Evolutionary conservation across 92 coral and sea anemone genomes (phyloP).

Genomic region (Palythoa caribaeorum): DNA sequence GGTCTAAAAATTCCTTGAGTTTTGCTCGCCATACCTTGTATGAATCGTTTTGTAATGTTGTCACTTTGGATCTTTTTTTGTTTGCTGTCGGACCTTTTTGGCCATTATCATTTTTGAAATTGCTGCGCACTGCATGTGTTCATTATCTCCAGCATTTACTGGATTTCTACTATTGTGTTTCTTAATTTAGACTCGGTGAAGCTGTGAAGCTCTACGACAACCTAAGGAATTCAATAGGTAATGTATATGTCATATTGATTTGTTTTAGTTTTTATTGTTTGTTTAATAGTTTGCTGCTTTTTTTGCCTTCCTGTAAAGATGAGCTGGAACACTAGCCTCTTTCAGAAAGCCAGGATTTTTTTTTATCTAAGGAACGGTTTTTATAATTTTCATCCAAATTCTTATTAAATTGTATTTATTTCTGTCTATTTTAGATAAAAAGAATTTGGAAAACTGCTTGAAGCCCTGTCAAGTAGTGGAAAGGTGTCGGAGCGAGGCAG

Average conservation of each 20-base stretch:
- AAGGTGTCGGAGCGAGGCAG: slow-evolving; percentile 23
- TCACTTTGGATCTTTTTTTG: too few species aligned
- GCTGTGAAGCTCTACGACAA: slow-evolving; percentile 25
- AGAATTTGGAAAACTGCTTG: slow-evolving; percentile 31
- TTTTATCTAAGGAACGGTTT: not conserved
- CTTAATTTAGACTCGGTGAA: slow-evolving; percentile 14
- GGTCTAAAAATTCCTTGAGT: too few species aligned
- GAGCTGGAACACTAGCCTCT: too few species aligned
- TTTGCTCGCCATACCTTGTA: too few species aligned
- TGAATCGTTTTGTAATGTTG: too few species aligned
- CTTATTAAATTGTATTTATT: not conserved
- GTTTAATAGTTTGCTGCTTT: too few species aligned
- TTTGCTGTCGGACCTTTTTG: too few species aligned
- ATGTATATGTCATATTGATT: not conserved
- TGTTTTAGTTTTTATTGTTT: not conserved
- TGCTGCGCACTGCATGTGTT: not conserved
- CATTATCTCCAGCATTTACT: not conserved
- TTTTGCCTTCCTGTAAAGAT: too few species aligned
- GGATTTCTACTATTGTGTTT: not conserved
- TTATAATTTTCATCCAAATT: not conserved
- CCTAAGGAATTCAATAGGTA: slow-evolving; percentile 18
- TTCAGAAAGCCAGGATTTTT: not conserved
- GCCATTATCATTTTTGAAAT: not conserved
- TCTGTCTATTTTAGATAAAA: not conserved
- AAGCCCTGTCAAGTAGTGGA: slow-evolving; percentile 38